Base-by-base conservation (phyloP, 2,888 invertebrate species). In the Parapristionchus giblindavisi region DNA sequence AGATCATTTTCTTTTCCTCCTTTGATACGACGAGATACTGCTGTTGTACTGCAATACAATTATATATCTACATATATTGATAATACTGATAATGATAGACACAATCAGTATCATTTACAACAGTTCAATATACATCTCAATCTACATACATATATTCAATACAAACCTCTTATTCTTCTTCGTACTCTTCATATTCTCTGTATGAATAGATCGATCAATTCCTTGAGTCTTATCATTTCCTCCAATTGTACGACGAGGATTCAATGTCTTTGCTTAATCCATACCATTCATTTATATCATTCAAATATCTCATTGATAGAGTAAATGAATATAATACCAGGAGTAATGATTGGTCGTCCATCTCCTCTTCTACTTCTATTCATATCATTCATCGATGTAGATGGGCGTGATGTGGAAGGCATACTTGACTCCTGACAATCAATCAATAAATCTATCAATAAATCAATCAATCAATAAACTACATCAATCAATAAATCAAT, bases 161-260 rank as follows among this genome's bases (percentile, higher is more conserved):
- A 6, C 65, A 27, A 24, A 68, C 68, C 68, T 68, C 52, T 68
- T 68, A 6, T 27, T 32, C 52, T 68, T 68, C 68, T 36, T 65
- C 21, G 65, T 24, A 65, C 65, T 65, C 48, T 40, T 48, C 65
- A 27, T 34, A 11, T 48, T 21, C 48, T 11, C 14, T 48, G 48
- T 21, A 48, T 21, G 14, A 48, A 21, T 21, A 11, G 29, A 27
- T 29, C 43, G 27, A 5, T 61, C 61, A 1, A 36, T n/a, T 61
- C 8, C 61, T 61, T 61, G 61, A n/a, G 61, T 61, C 38, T 61
- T 61, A 34, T 61, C 61, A 61, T 61, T 38, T 3, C 34, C 24
- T 36, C 36, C 29, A 24, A 38, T 34, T 24, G 34, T 24, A 24
- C 1, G n/a, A 17, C 48, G 24, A 27, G 65, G 43, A 11, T 48